Evolutionary conservation across 2,113 vertebrate species (phyloP).

Genomic region (Dromiciops gliroides): DNA sequence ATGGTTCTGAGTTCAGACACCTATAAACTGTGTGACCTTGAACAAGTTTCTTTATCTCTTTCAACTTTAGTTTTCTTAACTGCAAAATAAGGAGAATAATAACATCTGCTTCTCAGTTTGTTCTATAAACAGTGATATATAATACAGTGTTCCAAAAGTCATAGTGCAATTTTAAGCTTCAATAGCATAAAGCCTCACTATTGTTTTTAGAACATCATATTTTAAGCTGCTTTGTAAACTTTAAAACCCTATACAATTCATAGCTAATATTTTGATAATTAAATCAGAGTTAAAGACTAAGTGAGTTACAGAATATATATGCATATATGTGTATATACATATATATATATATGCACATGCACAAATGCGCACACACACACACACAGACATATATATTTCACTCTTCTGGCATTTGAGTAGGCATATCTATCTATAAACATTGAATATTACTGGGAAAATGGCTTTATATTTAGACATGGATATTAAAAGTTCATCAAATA

Average conservation of each 20-base stretch:
- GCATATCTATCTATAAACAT: not conserved
- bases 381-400: no score
- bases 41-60: not conserved
- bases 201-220: not conserved
- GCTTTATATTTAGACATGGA: not conserved
- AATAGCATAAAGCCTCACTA: not conserved
- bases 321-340: no score
- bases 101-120: not conserved
- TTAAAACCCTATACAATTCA: not conserved
- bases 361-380: no score
- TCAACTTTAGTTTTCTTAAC: not conserved
- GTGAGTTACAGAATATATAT: no score
- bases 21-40: not conserved
- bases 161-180: not conserved
- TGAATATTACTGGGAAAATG: not conserved
- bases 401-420: not conserved
- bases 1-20: not conserved
- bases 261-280: not conserved
- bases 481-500: not conserved
- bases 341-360: no score
- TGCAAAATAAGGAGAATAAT: not conserved
- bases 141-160: no score
- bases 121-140: not conserved
- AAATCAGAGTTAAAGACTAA: no score
- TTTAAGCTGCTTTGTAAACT: not conserved